Conservation (phyloP, 2,888 invertebrate genomes). For the Oeneis ivallda region DNA sequence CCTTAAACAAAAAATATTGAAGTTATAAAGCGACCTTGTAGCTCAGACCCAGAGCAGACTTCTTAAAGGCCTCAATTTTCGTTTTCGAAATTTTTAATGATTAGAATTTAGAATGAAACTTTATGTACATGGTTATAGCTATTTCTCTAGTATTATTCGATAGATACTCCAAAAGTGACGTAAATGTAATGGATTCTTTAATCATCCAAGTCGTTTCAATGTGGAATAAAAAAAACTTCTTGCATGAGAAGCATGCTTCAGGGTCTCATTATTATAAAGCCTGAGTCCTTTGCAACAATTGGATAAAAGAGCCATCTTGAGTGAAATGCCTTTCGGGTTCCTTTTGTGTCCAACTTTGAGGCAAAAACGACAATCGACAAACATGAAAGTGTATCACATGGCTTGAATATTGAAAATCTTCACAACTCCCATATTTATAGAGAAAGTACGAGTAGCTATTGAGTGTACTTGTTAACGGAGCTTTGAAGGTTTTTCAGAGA, state of each 20-base stretch:
- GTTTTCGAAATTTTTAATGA: no score
- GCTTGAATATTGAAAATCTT: slow-evolving; percentile 66
- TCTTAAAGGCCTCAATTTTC: no score
- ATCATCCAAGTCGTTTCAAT: not conserved
- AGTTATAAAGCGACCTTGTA: no score
- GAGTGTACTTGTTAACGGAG: not conserved
- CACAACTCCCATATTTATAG: slow-evolving; percentile 46
- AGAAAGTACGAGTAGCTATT: not conserved
- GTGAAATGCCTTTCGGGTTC: slow-evolving; percentile 53
- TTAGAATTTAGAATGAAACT: no score
- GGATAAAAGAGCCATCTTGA: slow-evolving; percentile 62
- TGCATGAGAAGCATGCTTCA: slow-evolving; percentile 33
- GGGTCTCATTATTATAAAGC: slow-evolving; percentile 46
- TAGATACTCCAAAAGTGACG: not conserved
- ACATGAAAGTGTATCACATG: slow-evolving; percentile 61
- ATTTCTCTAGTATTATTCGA: no score
- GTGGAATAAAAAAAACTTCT: slow-evolving; percentile 30
- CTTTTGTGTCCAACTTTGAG: slow-evolving; percentile 54
- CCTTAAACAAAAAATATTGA: no score
- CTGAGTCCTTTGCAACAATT: slow-evolving; percentile 57
- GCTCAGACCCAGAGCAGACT: no score
- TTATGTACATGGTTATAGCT: no score
- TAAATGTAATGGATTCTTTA: not conserved
- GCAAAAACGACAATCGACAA: slow-evolving; percentile 60
- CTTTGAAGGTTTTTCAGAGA: not conserved